Evolutionary conservation across 2,113 vertebrate species (phyloP).

Genomic region (Bucco capensis): DNA sequence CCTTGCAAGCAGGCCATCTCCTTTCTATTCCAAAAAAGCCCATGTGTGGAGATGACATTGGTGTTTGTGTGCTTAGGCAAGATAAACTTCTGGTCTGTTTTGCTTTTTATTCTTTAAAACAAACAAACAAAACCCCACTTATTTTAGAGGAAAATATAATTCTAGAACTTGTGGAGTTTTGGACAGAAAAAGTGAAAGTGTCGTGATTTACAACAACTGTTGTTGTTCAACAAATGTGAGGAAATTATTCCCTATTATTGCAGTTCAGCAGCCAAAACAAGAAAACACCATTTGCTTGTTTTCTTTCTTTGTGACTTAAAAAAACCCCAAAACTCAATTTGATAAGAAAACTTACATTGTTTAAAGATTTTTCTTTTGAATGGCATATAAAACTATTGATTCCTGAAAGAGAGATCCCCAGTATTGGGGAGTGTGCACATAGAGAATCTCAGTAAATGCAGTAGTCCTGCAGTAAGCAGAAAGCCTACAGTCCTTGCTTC

Average conservation of each 20-base stretch:
- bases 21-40: not conserved
- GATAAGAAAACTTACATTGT: not conserved
- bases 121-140: not conserved
- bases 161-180: accelerated
- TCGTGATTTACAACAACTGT: not conserved
- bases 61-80: not conserved
- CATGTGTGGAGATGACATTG: not conserved
- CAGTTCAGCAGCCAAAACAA: not conserved
- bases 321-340: not conserved
- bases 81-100: not conserved
- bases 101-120: not conserved
- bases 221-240: not conserved
- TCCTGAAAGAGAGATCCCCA: not conserved
- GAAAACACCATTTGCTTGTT: constrained; percentile 3
- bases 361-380: not conserved
- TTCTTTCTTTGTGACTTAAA: not conserved
- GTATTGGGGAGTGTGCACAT: accelerated
- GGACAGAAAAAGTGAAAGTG: not conserved
- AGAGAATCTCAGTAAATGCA: not conserved
- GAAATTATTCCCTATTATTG: not conserved
- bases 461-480: not conserved
- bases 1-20: not conserved
- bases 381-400: not conserved
- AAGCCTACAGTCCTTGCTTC: not conserved
- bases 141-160: not conserved